Percentiles rank a stretch among this genome's conserved stretches.
Conservation (phyloP, 2,113 vertebrate species). For the Forbesichthys papilliferus region DNA sequence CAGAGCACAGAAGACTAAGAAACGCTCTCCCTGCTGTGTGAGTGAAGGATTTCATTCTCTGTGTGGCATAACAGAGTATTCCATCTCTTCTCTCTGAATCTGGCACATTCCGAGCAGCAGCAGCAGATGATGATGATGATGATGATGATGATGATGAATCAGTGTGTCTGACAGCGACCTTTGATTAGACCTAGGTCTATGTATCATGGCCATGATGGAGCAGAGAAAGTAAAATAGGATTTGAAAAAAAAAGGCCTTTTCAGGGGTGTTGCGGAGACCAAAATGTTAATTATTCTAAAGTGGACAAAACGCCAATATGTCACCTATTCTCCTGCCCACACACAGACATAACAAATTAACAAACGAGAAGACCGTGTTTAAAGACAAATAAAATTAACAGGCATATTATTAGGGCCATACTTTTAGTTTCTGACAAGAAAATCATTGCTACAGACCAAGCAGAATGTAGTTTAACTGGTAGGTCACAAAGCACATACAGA, state of each 20-base stretch:
- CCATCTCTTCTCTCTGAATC: constrained; percentile 25
- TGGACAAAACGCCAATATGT: constrained; percentile 22
- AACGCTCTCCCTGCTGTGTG: constrained; percentile 2
- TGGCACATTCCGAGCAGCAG: constrained; percentile 20
- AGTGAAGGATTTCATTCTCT: constrained; percentile 19
- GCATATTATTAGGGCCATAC: constrained; percentile 20
- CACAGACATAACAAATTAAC: constrained; percentile 26
- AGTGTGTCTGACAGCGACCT: constrained; percentile 26
- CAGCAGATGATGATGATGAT: constrained; percentile 28
- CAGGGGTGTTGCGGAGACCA: constrained; percentile 13
- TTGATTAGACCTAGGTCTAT: constrained; percentile 37
- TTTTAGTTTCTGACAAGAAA: neutral
- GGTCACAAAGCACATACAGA: too few relatives aligned
- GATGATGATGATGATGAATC: constrained; percentile 17
- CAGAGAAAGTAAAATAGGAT: constrained; percentile 16
- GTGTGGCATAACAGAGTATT: constrained; percentile 20
- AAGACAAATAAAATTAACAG: constrained; percentile 15
- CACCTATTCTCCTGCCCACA: constrained; percentile 28
- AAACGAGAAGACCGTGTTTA: constrained; percentile 13
- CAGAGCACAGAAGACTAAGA: constrained; percentile 3
- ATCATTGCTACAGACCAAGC: too few relatives aligned
- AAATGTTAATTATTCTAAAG: constrained; percentile 7
- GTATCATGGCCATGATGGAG: constrained; percentile 20
- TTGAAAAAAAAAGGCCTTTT: neutral
- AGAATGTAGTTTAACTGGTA: too few relatives aligned